Conservation (phyloP, 2,888 invertebrate species). For the Erannis defoliaria region DNA sequence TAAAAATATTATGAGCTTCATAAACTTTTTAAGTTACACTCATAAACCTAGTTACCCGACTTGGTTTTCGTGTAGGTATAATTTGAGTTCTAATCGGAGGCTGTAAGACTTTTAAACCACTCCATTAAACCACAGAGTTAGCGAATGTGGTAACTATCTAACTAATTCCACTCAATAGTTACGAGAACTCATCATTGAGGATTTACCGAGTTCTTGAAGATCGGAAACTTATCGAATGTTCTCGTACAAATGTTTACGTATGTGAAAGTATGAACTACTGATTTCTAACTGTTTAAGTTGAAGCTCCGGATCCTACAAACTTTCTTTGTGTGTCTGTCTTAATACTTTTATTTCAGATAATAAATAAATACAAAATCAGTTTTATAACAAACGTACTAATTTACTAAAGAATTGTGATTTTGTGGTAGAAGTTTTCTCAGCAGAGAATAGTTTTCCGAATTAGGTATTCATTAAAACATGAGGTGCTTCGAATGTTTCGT, state of each 20-base stretch:
- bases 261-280: slow-evolving; percentile 31
- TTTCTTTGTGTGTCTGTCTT: not conserved
- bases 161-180: slow-evolving; percentile 43
- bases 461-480: too few species aligned
- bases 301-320: slow-evolving; percentile 21
- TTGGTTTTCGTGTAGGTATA: too few species aligned
- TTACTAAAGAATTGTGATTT: too few species aligned
- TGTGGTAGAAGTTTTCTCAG: too few species aligned
- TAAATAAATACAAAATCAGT: not conserved
- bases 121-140: slow-evolving; percentile 27
- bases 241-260: slow-evolving; percentile 44
- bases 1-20: too few species aligned
- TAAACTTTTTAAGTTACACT: too few species aligned
- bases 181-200: slow-evolving; percentile 46
- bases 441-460: too few species aligned
- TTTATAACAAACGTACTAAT: too few species aligned
- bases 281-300: slow-evolving; percentile 32
- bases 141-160: slow-evolving; percentile 39
- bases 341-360: slow-evolving; percentile 1
- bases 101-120: slow-evolving; percentile 17
- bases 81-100: not conserved
- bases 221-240: slow-evolving; percentile 45
- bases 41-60: too few species aligned
- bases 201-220: slow-evolving; percentile 43
- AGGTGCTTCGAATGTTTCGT: too few species aligned